Evolutionary conservation across 2,797 vertebrate genomes (phyloP), one percentile per base, ranked within the genome.

Genomic region (Knipowitschia caucasica): DNA sequence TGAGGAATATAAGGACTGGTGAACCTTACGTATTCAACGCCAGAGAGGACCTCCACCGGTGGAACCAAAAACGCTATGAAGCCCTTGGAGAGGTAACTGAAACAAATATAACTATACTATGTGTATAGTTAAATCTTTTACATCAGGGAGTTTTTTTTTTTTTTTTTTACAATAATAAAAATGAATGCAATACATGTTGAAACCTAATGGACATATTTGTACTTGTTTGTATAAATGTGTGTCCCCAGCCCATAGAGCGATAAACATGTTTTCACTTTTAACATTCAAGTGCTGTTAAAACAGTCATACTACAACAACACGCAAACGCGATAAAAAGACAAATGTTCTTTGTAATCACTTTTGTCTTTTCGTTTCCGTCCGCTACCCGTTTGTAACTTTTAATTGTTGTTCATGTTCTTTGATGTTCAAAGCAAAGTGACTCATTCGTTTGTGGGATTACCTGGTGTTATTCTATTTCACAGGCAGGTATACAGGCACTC

Each of bases 31-130:
- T 96, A 45, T 99, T 99, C 71, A 99, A 99, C 77, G 93, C 91
- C 69, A 92, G 94, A 68, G 95, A 98, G 88, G 94, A 96, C 74
- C 91, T 98, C 63, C 95, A 99, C 73, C 92, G 96, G 69, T 98
- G 95, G 95, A 98, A 99, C 79, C 96, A 99, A 80, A 98, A 98
- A 72, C 91, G 96, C 67, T 99, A 98, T 17, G 96, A 99, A 85
- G 96, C 95, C 51, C 93, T 98, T 25, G 96, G 96, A 88, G 95
- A 99, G 94, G 96, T 98, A 93, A 65, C 7, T 18, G 3, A 38
- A 20, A 38, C 36, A 20, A 17, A 36, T n/a, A n/a, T n/a, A n/a
- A n/a, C n/a, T n/a, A n/a, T n/a, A n/a, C n/a, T n/a, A n/a, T n/a
- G n/a, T n/a, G n/a, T n/a, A n/a, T n/a, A n/a, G n/a, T n/a, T n/a